Evolutionary conservation across 2,888 invertebrate species (phyloP).

Genomic region (Agrochola litura): DNA sequence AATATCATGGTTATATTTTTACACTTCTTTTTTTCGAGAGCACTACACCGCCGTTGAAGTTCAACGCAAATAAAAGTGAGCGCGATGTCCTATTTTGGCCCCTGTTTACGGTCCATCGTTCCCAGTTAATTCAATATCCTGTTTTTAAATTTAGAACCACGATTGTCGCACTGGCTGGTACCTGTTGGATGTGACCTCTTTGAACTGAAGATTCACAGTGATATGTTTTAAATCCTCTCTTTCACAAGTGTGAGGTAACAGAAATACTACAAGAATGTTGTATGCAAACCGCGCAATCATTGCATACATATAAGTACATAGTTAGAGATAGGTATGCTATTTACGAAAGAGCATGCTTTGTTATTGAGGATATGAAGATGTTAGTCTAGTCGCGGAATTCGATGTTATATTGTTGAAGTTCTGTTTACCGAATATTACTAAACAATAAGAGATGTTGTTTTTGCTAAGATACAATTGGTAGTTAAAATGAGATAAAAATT

Average conservation of each 20-base stretch:
- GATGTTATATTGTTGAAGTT: constrained; percentile 40
- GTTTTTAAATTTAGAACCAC: constrained; percentile 85
- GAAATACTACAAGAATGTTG: constrained; percentile 54
- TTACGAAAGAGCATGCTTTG: constrained; percentile 68
- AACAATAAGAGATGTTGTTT: constrained; percentile 31
- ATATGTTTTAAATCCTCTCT: constrained; percentile 39
- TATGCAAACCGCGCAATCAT: constrained; percentile 60
- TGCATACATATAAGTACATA: constrained; percentile 40
- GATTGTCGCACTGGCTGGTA: constrained; percentile 65
- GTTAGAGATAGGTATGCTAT: constrained; percentile 53
- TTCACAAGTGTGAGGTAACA: constrained; percentile 44
- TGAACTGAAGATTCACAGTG: constrained; percentile 38
- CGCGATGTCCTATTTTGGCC: constrained; percentile 86
- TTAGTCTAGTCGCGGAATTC: constrained; percentile 47
- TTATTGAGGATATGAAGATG: constrained; percentile 57
- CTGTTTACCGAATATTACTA: constrained; percentile 40
- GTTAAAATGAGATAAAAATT: constrained; percentile 17
- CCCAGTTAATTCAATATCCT: constrained; percentile 88
- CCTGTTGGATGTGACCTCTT: constrained; percentile 63
- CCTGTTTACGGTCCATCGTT: constrained; percentile 87
- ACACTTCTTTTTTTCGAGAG: constrained; percentile 55
- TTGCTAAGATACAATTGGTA: constrained; percentile 1
- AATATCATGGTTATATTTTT: constrained; percentile 74
- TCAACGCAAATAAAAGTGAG: constrained; percentile 84
- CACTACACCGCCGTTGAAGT: constrained; percentile 65